Evolutionary conservation across 1,140 invertebrate species (phyloP), one percentile per base, ranked within the genome.

Genomic region (Hyles vespertilio): DNA sequence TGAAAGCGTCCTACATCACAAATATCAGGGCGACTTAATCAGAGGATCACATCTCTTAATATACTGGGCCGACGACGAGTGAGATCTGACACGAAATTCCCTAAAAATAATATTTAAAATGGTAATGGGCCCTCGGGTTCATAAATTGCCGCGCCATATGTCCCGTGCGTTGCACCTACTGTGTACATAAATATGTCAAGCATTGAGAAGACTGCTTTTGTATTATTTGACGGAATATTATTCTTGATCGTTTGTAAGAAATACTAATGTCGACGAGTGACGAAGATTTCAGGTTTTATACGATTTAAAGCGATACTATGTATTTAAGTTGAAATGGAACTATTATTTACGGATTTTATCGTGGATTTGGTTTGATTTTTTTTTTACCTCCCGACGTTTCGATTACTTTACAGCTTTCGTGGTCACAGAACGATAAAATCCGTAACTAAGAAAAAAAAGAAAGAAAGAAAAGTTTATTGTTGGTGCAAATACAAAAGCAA

Each of bases 21-120:
- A 68, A 81, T 77, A 84, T 84, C 71, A 71, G 72, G 69, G 69
- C 60, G 73, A 73, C 84, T 79, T 89, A 88, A 89, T 89, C 84
- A 89, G 81, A 77, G 76, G 81, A 89, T 87, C 82, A 76, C 82
- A 86, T 89, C 84, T 88, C 80, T 74, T 84, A 82, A 89, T 82
- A 87, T 84, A 86, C 79, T n/a, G 77, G 77, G 69, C 77, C 71
- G 73, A 59, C 78, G 84, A 76, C 81, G 84, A 89, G 79, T 84
- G 86, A 87, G 86, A 89, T 87, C 84, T 87, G 86, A 87, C 84
- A 87, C 84, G 79, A 76, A 84, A 89, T 89, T 89, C 86, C 86
- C 86, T 87, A 89, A 87, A 87, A 89, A 89, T 89, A 87, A 89
- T 89, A 89, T 89, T 89, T 89, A 89, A 89, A 87, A 89, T 89